A percentile compares a stretch with the other conserved stretches of the same genome.
These are phyloP conservation scores for Syngnathus acus DNA, from an alignment of 2,797 vertebrate genomes.

Conservation along the genomic window DNA sequence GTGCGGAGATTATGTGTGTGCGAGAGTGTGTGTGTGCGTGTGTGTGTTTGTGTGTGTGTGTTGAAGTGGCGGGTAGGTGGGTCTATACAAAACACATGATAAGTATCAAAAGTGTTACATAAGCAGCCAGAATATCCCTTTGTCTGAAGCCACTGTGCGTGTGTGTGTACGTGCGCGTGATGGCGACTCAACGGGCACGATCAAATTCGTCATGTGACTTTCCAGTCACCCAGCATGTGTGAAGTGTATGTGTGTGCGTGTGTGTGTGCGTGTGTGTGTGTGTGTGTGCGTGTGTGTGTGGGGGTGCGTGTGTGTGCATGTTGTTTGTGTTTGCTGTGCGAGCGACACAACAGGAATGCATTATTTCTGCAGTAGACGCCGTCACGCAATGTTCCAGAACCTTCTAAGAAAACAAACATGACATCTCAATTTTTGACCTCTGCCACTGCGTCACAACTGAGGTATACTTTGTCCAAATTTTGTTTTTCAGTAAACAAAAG, in stretches of 20 bases:
- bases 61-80: constrained; percentile 13
- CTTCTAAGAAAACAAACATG: constrained; percentile 57
- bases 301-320: neutral
- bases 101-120: constrained; percentile 61
- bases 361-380: constrained; percentile 52
- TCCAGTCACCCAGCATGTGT: neutral
- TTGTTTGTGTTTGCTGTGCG: constrained; percentile 34
- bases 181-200: neutral
- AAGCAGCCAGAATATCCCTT: constrained; percentile 50
- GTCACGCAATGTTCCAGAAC: constrained; percentile 38
- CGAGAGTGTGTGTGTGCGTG: constrained; percentile 6
- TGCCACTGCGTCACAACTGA: neutral
- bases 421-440: neutral
- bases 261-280: neutral
- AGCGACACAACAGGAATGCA: constrained; percentile 71
- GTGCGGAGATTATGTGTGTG: constrained; percentile 7
- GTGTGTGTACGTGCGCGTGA: neutral
- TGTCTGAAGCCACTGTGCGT: constrained; percentile 30
- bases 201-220: neutral
- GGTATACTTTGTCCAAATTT: neutral
- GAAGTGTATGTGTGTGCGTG: constrained; percentile 1
- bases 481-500: neutral
- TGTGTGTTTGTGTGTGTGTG: constrained; percentile 10
- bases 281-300: neutral
- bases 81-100: constrained; percentile 51